Conservation (phyloP, 2,113 vertebrate genomes). For the Datnioides undecimradiatus region DNA sequence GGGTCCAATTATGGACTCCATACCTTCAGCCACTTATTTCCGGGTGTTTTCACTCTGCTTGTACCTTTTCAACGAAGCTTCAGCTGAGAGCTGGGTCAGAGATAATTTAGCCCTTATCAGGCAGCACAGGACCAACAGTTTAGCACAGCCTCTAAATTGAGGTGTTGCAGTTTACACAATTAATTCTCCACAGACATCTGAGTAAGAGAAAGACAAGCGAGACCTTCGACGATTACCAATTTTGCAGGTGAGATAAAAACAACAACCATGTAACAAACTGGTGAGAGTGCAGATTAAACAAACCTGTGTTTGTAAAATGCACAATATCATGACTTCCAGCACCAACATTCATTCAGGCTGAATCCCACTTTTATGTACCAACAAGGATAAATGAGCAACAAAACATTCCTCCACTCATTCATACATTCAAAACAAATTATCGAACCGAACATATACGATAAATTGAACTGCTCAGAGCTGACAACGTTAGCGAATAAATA, state of each 20-base stretch:
- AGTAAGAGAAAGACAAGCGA: background rate
- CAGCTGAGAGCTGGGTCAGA: slow-evolving; percentile 35
- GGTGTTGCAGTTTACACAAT: slow-evolving; percentile 37
- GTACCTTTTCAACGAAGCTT: slow-evolving; percentile 32
- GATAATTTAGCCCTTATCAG: slow-evolving; percentile 41
- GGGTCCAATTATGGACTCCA: slow-evolving; percentile 66
- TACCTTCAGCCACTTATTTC: slow-evolving; percentile 46
- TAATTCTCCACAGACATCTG: slow-evolving; percentile 27
- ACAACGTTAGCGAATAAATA: background rate
- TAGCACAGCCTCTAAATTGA: slow-evolving; percentile 9
- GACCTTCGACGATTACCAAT: background rate
- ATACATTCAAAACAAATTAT: background rate
- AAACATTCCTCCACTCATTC: background rate
- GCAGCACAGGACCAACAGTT: slow-evolving; percentile 12
- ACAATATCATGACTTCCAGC: background rate
- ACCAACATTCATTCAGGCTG: background rate
- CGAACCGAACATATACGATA: background rate
- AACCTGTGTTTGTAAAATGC: background rate
- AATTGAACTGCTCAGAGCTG: background rate
- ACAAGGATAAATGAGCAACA: slow-evolving; percentile 7
- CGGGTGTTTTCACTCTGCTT: slow-evolving; percentile 40
- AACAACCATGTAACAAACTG: background rate
- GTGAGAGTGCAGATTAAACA: background rate
- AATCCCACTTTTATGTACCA: background rate
- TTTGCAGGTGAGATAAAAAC: background rate